These are phyloP conservation scores for Drosophila tripunctata DNA, from an alignment of 2,888 invertebrate genomes.

Conservation along the genomic window DNA sequence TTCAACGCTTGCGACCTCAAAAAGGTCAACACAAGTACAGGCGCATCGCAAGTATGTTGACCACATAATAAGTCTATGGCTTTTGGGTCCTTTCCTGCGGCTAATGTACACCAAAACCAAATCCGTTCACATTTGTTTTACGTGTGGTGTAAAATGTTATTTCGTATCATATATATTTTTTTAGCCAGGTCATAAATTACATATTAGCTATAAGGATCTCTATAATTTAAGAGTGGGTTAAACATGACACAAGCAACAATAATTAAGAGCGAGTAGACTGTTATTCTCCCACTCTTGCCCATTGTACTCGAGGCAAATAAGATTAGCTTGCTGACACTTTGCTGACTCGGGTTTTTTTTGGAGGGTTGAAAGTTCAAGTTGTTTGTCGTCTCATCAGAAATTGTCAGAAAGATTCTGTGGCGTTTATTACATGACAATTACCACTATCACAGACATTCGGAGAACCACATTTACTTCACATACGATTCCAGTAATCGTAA, in stretches of 20 bases:
- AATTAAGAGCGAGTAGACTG: slow-evolving; percentile 38
- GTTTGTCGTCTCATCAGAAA: slow-evolving; percentile 42
- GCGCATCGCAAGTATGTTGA: slow-evolving; percentile 44
- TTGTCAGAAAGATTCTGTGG: slow-evolving; percentile 24
- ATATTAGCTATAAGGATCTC: slow-evolving; percentile 77
- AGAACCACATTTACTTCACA: slow-evolving; percentile 43
- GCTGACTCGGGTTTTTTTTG: slow-evolving; percentile 34
- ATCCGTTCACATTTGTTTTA: slow-evolving; percentile 71
- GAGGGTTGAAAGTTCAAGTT: slow-evolving; percentile 51
- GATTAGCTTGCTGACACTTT: slow-evolving; percentile 19
- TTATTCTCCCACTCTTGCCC: background rate
- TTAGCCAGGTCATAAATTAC: slow-evolving; percentile 74
- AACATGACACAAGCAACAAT: slow-evolving; percentile 55
- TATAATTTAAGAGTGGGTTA: slow-evolving; percentile 77
- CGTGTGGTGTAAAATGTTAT: slow-evolving; percentile 46
- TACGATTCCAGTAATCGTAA: slow-evolving; percentile 49
- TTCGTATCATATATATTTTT: slow-evolving; percentile 31
- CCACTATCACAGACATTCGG: slow-evolving; percentile 66
- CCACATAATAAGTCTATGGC: slow-evolving; percentile 49
- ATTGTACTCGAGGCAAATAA: background rate
- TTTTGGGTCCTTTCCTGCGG: slow-evolving; percentile 49
- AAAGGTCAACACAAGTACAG: slow-evolving; percentile 36
- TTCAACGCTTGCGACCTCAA: slow-evolving; percentile 14
- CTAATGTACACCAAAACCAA: slow-evolving; percentile 70
- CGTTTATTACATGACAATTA: slow-evolving; percentile 75